Conservation (phyloP, 2,888 invertebrate genomes). For the Ochropleura leucogaster region DNA sequence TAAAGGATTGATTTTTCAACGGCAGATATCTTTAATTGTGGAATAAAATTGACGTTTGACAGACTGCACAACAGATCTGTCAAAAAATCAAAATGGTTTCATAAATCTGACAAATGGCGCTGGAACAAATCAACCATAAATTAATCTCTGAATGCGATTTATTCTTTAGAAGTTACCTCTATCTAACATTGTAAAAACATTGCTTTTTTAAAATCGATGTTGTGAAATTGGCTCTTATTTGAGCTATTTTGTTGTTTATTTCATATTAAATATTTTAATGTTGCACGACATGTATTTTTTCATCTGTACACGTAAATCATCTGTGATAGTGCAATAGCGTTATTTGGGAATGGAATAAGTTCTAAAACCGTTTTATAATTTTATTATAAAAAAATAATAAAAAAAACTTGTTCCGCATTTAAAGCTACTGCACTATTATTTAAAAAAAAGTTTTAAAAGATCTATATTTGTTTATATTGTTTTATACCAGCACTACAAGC, state of each 20-base stretch:
- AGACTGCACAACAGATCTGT: neutral
- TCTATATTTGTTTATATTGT: slow-evolving; percentile 60
- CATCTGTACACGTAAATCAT: slow-evolving; percentile 35
- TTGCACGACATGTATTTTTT: slow-evolving; percentile 81
- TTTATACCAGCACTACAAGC: slow-evolving; percentile 76
- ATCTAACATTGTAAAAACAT: slow-evolving; percentile 51
- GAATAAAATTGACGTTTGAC: neutral
- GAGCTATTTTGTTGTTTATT: slow-evolving; percentile 58
- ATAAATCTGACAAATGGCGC: neutral
- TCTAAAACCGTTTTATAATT: slow-evolving; percentile 1
- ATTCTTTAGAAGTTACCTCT: slow-evolving; percentile 19
- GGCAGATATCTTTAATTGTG: neutral
- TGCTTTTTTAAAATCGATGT: slow-evolving; percentile 57
- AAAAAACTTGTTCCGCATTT: neutral
- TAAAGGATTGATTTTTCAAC: neutral
- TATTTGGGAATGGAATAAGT: slow-evolving; percentile 10
- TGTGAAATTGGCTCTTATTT: slow-evolving; percentile 68
- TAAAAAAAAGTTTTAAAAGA: slow-evolving; percentile 35
- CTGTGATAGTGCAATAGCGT: slow-evolving; percentile 52
- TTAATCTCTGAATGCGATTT: slow-evolving; percentile 43
- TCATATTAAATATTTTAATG: slow-evolving; percentile 60
- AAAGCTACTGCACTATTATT: slow-evolving; percentile 50
- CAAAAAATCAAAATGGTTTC: slow-evolving; percentile 7
- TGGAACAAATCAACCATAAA: neutral
- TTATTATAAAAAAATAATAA: neutral